phyloP scores from a whole-genome alignment of 2,797 vertebrate genomes.

The Sorex maritimensis region DNA sequence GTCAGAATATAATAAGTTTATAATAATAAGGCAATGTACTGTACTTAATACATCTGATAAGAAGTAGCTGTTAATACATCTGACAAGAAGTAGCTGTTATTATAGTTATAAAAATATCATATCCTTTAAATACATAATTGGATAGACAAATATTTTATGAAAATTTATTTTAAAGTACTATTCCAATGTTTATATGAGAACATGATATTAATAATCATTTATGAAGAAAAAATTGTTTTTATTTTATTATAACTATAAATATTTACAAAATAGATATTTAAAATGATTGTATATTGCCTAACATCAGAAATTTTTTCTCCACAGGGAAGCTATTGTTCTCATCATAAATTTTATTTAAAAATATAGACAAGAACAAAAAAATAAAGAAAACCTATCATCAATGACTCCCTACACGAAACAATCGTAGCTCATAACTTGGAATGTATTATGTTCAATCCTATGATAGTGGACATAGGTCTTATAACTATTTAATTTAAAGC shows the following conservation, averaged over 20 bases:
- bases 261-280: not conserved
- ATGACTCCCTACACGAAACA: not conserved
- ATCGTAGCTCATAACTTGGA: not conserved
- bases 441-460: not conserved
- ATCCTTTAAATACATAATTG: constrained; percentile 6
- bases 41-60: not conserved
- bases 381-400: constrained; percentile 36
- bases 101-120: constrained; percentile 45
- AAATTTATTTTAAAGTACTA: constrained; percentile 1
- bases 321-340: constrained; percentile 18
- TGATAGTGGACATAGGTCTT: not conserved
- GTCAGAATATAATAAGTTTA: not conserved
- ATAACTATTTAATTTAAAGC: not conserved
- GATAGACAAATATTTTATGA: not conserved
- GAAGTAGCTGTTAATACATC: not conserved
- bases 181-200: not conserved
- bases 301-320: not conserved
- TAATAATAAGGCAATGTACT: not conserved
- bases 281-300: not conserved
- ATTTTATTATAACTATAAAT: constrained; percentile 11
- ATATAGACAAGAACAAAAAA: not conserved
- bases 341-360: not conserved
- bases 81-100: not conserved
- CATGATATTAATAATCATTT: not conserved
- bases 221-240: not conserved